phyloP scores from a whole-genome alignment of 2,113 vertebrate species.

The Cinclus mexicanus region DNA sequence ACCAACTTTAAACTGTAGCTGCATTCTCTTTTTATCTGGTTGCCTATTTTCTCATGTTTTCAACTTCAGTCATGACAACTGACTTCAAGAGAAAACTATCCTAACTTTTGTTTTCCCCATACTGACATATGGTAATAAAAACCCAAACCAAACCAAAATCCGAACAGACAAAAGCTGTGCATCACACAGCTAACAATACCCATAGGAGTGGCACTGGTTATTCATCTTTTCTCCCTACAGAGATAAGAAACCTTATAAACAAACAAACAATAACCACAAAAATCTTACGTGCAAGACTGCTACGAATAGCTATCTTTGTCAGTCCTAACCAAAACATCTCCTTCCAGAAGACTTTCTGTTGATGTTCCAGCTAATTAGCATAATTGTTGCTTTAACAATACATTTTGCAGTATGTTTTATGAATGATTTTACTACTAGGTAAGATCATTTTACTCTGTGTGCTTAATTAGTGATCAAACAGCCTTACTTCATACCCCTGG shows the following conservation, averaged over 20 bases:
- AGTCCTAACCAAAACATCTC: neutral
- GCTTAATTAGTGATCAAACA: neutral
- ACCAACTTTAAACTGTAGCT: neutral
- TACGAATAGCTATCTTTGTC: neutral
- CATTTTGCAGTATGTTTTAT: neutral
- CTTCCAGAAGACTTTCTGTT: neutral
- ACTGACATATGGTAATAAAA: neutral
- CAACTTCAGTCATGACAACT: neutral
- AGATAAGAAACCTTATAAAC: neutral
- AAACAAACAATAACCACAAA: neutral
- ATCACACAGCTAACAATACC: neutral
- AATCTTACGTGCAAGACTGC: neutral
- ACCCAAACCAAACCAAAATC: neutral
- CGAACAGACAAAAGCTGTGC: neutral
- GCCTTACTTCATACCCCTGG: neutral
- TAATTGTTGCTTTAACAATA: neutral
- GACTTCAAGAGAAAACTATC: neutral
- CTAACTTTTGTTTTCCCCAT: neutral
- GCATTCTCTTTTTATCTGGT: neutral
- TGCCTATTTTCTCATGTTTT: neutral
- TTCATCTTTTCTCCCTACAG: neutral
- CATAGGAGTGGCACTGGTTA: neutral
- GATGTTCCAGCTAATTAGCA: neutral
- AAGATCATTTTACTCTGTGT: neutral
- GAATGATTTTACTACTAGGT: neutral